Evolutionary conservation across 2,888 invertebrate genomes (phyloP), one percentile per base, ranked within the genome.

Genomic region (Celastrina argiolus): DNA sequence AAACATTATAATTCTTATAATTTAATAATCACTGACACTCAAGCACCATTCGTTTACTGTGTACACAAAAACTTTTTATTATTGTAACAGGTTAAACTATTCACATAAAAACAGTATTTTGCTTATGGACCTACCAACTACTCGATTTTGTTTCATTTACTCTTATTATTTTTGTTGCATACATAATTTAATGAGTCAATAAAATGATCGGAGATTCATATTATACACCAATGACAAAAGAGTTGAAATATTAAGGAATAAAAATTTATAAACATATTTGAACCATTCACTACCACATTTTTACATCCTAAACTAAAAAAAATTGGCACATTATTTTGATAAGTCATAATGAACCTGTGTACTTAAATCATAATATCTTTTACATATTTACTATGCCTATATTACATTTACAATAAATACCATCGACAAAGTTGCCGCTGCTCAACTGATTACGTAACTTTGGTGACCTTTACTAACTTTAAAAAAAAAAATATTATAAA

Each of bases 301-400:
- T 51, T 26, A 51, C 4, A 51, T 26, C 8, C 36, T 36, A 36
- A 36, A 36, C 2, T 18, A 16, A 42, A 42, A 42, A 12, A 45
- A 45, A 31, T 59, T 59, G 59, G 59, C 59, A 59, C 59, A 31
- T 59, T 59, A 31, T 34, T 26, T 34, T 4, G 8, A 59, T 59
- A 4, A 51, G 51, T 51, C 12, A 59, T 34, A 31, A 34, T 12
- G 34, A 34, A 34, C 10, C 31, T 34, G 34, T 59, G 59, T 59
- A 59, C 59, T 59, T 59, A 34, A 14, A 59, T 31, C 59, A 18
- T 31, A 59, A 59, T 59, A 59, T 34, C 45, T 63, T 68, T 67
- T 56, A 4, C 68, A 66, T 68, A 65, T n/a, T 14, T 36, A 34
- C 31, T 31, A n/a, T n/a, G 36, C 36, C 1, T 36, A 31, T 31